Conservation (phyloP, 1,140 invertebrate species). For the Forficula auricularia region DNA sequence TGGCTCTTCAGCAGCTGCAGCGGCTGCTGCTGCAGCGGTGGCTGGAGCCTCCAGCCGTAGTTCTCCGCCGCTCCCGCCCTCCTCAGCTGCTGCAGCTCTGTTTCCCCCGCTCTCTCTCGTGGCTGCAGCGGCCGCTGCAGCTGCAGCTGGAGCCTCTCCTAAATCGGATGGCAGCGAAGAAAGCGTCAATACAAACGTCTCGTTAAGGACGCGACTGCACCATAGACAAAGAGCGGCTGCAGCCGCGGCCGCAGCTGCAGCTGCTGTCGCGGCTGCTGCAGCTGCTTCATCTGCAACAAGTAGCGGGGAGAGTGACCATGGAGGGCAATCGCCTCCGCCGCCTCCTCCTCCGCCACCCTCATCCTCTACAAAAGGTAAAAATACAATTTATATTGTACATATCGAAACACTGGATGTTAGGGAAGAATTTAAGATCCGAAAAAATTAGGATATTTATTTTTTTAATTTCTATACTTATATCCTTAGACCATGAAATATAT, state of each 20-base stretch:
- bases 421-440: no score
- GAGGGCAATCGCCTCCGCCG: no score
- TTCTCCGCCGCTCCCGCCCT: constrained; percentile 4
- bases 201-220: not conserved
- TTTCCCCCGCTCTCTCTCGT: constrained; percentile 17
- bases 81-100: constrained; percentile 8
- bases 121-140: constrained; percentile 16
- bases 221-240: not conserved
- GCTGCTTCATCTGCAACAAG: no score
- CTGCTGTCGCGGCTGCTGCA: no score
- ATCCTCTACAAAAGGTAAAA: no score
- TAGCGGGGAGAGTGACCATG: no score
- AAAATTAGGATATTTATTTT: no score
- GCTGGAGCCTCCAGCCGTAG: constrained; percentile 22
- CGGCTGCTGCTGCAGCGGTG: constrained; percentile 24
- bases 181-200: not conserved
- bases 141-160: constrained; percentile 18
- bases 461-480: no score
- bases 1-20: constrained; percentile 17
- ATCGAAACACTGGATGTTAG: no score
- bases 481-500: no score
- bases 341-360: no score
- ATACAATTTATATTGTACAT: no score
- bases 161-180: constrained; percentile 14
- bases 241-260: not conserved